Base-by-base conservation (phyloP, 2,888 invertebrate species). In the Shargacucullia verbasci region DNA sequence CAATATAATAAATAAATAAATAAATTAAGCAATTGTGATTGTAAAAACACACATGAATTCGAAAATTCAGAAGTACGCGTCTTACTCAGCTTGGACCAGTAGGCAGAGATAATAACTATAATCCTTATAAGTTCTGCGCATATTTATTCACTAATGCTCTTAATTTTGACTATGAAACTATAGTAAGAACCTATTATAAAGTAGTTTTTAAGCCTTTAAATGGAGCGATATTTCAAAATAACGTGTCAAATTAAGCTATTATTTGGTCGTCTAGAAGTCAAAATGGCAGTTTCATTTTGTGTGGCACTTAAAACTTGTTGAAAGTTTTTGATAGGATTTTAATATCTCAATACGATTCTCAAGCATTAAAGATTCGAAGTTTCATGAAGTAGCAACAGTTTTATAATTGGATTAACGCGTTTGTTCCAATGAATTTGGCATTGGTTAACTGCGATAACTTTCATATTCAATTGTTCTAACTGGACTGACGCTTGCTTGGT, bases 301-400 rank as follows among this genome's bases (percentile, higher is more conserved):
- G 43, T 34, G 35, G 29, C 39, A 40, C 14, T 64, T 25, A 46
- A 61, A 52, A 29, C 14, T 2, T 38, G 45, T 14, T 29, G 0
- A 33, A 60, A 45, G 35, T 62, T 53, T 54, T 62, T 62, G 47
- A 64, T 62, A 41, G 8, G 29, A 37, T 44, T 64, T 64, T 48
- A 53, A 53, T 53, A 40, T 33, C 63, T 62, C 13, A 45, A 45
- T 45, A 37, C 40, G 53, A 44, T 44, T 48, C 47, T 13, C 35
- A 48, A 52, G 44, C 37, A 14, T 25, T 46, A 25, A 48, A 69
- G 2, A 29, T 6, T 29, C 7, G 9, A 20, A 20, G 62, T 61
- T 69, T 48, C 25, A 61, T 68, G 39, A 5, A 38, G 37, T 62
- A 35, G 49, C 37, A 53, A 49, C 61, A 53, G 62, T 61, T 61